Conservation (phyloP, 1,140 invertebrate species). For the Propsilocerus akamusi region DNA sequence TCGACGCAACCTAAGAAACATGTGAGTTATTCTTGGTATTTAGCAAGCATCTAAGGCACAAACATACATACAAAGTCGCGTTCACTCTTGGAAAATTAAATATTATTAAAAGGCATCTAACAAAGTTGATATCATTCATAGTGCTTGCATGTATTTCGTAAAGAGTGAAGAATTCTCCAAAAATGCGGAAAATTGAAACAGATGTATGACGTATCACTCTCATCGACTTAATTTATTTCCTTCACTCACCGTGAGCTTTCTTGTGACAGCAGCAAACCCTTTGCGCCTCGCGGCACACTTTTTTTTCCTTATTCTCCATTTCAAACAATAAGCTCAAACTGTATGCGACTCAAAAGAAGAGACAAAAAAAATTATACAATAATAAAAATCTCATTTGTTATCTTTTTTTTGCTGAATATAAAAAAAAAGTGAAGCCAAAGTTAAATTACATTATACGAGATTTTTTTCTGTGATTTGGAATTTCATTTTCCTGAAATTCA, state of each 20-base stretch:
- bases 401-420: not conserved
- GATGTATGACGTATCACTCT: not conserved
- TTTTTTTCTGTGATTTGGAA: no score
- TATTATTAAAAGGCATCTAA: no score
- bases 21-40: no score
- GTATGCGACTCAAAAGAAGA: not conserved
- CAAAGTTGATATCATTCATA: no score
- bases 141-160: no score
- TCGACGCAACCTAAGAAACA: no score
- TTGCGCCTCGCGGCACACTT: not conserved
- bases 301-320: not conserved
- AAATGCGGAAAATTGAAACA: slow-evolving; percentile 2
- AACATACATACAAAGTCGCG: no score
- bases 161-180: no score
- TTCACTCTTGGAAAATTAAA: no score
- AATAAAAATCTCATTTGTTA: not conserved
- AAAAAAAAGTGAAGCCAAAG: not conserved
- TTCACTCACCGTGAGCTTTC: no score
- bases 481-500: no score
- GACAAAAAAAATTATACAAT: not conserved
- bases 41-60: no score
- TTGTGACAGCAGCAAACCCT: not conserved
- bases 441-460: not conserved
- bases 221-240: slow-evolving; percentile 2
- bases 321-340: not conserved